A percentile compares a stretch with the other conserved stretches of the same genome.
These are phyloP conservation scores for Pyrgus malvae DNA, from an alignment of 2,888 invertebrate genomes.

Conservation along the genomic window DNA sequence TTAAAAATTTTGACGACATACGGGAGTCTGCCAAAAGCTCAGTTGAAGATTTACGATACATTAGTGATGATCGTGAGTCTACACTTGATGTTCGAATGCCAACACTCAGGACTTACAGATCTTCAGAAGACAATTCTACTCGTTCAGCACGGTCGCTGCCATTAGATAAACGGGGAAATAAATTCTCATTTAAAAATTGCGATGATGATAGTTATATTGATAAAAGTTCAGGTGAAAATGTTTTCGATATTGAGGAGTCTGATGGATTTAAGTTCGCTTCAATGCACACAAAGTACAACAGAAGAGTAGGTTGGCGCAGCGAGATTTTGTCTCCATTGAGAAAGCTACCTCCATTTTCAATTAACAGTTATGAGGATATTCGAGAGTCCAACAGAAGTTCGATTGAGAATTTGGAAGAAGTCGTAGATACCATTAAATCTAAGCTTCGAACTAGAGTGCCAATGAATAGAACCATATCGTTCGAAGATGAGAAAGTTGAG, in stretches of 20 bases:
- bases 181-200: slow-evolving; percentile 4
- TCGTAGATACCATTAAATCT: neutral
- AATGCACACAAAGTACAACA: neutral
- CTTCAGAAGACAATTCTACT: slow-evolving; percentile 1
- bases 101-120: slow-evolving; percentile 5
- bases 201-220: neutral
- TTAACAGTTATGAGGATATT: neutral
- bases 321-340: neutral
- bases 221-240: neutral
- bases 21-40: slow-evolving; percentile 44
- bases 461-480: slow-evolving; percentile 50
- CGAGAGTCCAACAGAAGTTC: slow-evolving; percentile 1
- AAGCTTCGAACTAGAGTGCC: slow-evolving; percentile 17
- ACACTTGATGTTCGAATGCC: slow-evolving; percentile 38
- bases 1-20: slow-evolving; percentile 41
- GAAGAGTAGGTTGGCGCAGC: neutral
- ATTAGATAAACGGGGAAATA: neutral
- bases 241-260: slow-evolving; percentile 1
- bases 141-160: neutral
- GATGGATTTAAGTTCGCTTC: neutral
- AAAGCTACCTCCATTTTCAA: slow-evolving; percentile 2
- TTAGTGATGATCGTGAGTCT: slow-evolving; percentile 39
- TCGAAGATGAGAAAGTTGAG: slow-evolving; percentile 31
- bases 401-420: slow-evolving; percentile 1
- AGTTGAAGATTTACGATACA: slow-evolving; percentile 35